phyloP scores from a whole-genome alignment of 1,140 invertebrate genomes.

The Planococcus citri region DNA sequence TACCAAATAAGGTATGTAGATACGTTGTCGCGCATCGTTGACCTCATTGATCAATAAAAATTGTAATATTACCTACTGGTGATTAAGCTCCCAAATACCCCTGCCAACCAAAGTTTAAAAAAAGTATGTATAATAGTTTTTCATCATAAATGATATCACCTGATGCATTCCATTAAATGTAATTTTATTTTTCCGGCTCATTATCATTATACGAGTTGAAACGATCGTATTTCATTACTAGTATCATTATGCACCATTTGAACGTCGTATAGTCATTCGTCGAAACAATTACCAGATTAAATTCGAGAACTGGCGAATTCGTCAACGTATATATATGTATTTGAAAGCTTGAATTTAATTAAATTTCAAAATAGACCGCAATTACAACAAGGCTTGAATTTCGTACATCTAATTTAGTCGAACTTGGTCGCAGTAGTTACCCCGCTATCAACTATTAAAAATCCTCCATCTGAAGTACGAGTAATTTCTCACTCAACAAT shows the following conservation, averaged over 20 bases:
- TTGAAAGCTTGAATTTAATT: neutral
- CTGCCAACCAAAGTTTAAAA: too few relatives aligned
- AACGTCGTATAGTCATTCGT: neutral
- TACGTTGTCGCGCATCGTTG: too few relatives aligned
- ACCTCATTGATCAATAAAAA: too few relatives aligned
- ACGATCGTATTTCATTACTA: neutral
- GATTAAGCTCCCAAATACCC: too few relatives aligned
- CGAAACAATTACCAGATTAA: neutral
- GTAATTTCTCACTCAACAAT: too few relatives aligned
- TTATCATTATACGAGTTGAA: neutral
- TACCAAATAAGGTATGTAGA: too few relatives aligned
- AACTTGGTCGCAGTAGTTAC: neutral
- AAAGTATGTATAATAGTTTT: too few relatives aligned
- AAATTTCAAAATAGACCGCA: conserved; percentile 3
- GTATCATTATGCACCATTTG: neutral
- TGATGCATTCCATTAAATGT: too few relatives aligned
- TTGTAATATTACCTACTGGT: too few relatives aligned
- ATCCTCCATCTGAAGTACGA: too few relatives aligned
- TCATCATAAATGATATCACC: too few relatives aligned
- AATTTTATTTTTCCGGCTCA: neutral
- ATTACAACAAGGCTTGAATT: neutral
- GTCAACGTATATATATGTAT: neutral
- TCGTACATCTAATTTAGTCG: neutral
- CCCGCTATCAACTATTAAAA: too few relatives aligned
- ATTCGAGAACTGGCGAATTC: neutral